These are phyloP conservation scores for Oegoconia quadripuncta DNA, from an alignment of 2,888 invertebrate genomes.

Conservation along the genomic window DNA sequence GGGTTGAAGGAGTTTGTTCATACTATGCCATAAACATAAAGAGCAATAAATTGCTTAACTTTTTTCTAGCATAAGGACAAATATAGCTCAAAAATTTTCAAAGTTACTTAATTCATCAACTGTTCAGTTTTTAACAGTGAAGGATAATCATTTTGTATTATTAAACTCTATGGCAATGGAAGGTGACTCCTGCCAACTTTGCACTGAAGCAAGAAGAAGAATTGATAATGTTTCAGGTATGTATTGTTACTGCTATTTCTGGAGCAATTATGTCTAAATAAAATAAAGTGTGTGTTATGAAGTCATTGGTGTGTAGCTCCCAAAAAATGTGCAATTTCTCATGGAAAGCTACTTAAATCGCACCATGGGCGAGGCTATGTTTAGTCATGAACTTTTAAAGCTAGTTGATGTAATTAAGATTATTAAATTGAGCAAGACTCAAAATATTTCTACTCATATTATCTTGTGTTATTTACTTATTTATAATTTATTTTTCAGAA, in stretches of 20 bases:
- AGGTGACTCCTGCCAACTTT: constrained; percentile 94
- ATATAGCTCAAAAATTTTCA: constrained; percentile 83
- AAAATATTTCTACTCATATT: background rate
- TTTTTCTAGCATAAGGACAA: constrained; percentile 66
- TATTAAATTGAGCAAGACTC: background rate
- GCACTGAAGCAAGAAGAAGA: constrained; percentile 85
- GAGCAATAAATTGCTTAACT: background rate
- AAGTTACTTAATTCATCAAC: constrained; percentile 84
- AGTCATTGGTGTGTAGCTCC: too few species aligned
- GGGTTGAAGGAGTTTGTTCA: too few species aligned
- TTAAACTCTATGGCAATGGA: constrained; percentile 98
- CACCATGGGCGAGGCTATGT: too few species aligned
- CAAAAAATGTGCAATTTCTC: too few species aligned
- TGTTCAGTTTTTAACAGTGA: constrained; percentile 84
- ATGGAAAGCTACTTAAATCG: too few species aligned
- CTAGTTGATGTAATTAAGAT: too few species aligned
- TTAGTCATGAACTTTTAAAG: too few species aligned
- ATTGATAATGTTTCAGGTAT: constrained; percentile 81
- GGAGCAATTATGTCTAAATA: too few species aligned
- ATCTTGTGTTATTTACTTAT: background rate
- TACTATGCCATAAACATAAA: too few species aligned
- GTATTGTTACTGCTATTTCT: too few species aligned
- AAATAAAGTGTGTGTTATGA: too few species aligned
- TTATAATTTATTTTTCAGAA: constrained; percentile 40
- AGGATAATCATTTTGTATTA: constrained; percentile 90